Base-by-base conservation (phyloP, 2,113 vertebrate species). In the Taurulus bubalis region DNA sequence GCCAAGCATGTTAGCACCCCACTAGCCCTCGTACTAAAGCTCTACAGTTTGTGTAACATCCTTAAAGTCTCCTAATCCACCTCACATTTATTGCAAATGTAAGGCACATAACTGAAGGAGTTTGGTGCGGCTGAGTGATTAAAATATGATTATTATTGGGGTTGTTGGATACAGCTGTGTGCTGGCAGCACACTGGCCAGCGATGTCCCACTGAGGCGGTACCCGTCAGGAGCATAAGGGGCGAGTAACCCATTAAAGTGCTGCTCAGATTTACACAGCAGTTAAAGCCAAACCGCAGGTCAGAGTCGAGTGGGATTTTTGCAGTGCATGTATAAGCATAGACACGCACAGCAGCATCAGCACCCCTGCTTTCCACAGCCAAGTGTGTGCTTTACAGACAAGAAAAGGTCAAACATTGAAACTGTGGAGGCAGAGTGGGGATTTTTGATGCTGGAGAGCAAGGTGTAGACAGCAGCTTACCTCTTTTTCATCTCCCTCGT, bases 201-300 rank as follows among this genome's bases (percentile, higher is more conserved):
- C 2, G 8, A 26, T 47, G 71, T 78, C 71, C 69, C 53, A 11
- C 6, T 3, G 40, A 76, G 62, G 42, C 59, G 47, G 71, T 72
- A 49, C 81, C 55, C 83, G 75, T 75, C 51, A 15, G 63, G 63
- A 71, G 70, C 80, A 85, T 79, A 30, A 18, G 60, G 65, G 58
- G 66, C 34, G 69, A 81, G 75, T 28, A 73, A 64, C 34, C 62
- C 64, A 80, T 85, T 82, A 87, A 90, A 78, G 42, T 78, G 55
- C 71, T 70, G 71, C 75, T 81, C 59, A 85, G 84, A 90, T 88
- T 89, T 90, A 86, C 79, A 65, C 79, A 62, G 75, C 79, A 79
- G 75, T 83, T 86, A 86, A 89, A 83, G 60, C 68, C 77, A 77
- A 79, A 64, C 62, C 6, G 34, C 80, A 67, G 85, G 71, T 85